A percentile compares a stretch with the other conserved stretches of the same genome.
These are phyloP conservation scores for Rhagophthalmus giganteus DNA, from an alignment of 2,888 invertebrate genomes.

Conservation along the genomic window DNA sequence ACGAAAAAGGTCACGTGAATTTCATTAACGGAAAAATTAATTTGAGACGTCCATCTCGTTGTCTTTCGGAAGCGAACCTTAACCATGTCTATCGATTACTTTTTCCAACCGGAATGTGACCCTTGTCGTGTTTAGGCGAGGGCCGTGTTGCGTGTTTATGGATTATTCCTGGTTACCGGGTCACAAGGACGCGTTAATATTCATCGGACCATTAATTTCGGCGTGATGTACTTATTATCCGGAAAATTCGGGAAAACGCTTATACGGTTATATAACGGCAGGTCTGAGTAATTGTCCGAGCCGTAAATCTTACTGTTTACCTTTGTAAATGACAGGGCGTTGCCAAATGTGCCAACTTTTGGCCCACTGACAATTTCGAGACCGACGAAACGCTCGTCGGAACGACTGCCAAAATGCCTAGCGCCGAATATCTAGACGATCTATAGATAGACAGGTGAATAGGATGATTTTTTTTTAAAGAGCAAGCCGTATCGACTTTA, in stretches of 20 bases:
- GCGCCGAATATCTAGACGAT: slow-evolving; percentile 27
- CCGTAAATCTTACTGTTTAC: slow-evolving; percentile 4
- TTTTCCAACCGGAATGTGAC: slow-evolving; percentile 10
- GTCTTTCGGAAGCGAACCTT: too few relatives aligned
- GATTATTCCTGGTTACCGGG: slow-evolving; percentile 18
- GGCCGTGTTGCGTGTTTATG: slow-evolving; percentile 18
- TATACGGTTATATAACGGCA: not conserved
- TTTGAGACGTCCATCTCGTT: too few relatives aligned
- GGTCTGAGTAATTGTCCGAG: not conserved
- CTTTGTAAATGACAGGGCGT: slow-evolving; percentile 20
- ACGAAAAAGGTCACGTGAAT: too few relatives aligned
- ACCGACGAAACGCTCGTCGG: slow-evolving; percentile 23
- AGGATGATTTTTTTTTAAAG: slow-evolving; percentile 13
- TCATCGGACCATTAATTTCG: slow-evolving; percentile 3
- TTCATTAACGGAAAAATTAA: too few relatives aligned
- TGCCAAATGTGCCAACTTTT: slow-evolving; percentile 44
- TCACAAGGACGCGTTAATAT: slow-evolving; percentile 25
- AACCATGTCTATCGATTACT: slow-evolving; percentile 15
- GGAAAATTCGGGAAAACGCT: not conserved
- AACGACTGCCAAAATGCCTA: slow-evolving; percentile 31
- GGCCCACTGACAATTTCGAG: slow-evolving; percentile 39
- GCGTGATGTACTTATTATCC: not conserved
- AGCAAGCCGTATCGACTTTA: not conserved
- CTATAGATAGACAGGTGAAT: slow-evolving; percentile 33
- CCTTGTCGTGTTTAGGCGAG: slow-evolving; percentile 8